Percentiles rank a stretch among this genome's conserved stretches.
Conservation (phyloP, 23 tunicate species). For the Clavelina lepadiformis region DNA sequence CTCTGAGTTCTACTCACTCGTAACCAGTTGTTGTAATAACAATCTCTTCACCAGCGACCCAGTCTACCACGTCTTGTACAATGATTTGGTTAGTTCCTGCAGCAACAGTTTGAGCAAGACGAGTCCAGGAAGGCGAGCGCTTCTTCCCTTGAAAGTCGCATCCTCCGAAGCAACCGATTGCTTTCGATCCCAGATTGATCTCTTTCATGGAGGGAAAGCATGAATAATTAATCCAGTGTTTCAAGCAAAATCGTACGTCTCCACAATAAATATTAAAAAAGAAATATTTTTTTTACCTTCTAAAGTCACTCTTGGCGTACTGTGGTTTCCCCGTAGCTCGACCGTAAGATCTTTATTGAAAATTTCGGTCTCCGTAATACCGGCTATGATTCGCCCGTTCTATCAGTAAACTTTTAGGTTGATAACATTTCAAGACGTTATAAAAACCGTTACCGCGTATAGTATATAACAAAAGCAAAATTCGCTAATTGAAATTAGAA, state of each 20-base stretch:
- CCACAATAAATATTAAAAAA: background rate
- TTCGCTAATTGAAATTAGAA: too few relatives aligned
- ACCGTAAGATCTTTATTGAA: conserved; percentile 13
- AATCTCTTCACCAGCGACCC: conserved; percentile 86
- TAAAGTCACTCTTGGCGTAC: conserved; percentile 5
- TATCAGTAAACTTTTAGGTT: background rate
- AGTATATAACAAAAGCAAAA: too few relatives aligned
- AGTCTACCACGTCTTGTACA: conserved; percentile 54
- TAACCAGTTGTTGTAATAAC: conserved; percentile 87
- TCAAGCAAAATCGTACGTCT: background rate
- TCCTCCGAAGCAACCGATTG: conserved; percentile 72
- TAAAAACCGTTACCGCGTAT: too few relatives aligned
- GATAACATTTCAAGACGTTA: too few relatives aligned
- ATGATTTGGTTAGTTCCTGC: conserved; percentile 36
- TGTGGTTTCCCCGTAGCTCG: conserved; percentile 31
- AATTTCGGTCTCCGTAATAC: conserved; percentile 10
- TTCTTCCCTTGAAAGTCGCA: conserved; percentile 68
- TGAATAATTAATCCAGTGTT: background rate
- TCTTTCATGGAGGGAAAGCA: background rate
- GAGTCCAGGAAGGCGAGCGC: conserved; percentile 36
- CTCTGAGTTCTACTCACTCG: conserved; percentile 13
- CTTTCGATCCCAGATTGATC: conserved; percentile 57
- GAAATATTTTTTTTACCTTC: conserved; percentile 12
- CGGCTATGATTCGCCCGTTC: conserved; percentile 62
- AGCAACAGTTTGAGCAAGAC: conserved; percentile 49